These are phyloP conservation scores for Nineta flava DNA, from an alignment of 2,888 invertebrate species.

Conservation along the genomic window DNA sequence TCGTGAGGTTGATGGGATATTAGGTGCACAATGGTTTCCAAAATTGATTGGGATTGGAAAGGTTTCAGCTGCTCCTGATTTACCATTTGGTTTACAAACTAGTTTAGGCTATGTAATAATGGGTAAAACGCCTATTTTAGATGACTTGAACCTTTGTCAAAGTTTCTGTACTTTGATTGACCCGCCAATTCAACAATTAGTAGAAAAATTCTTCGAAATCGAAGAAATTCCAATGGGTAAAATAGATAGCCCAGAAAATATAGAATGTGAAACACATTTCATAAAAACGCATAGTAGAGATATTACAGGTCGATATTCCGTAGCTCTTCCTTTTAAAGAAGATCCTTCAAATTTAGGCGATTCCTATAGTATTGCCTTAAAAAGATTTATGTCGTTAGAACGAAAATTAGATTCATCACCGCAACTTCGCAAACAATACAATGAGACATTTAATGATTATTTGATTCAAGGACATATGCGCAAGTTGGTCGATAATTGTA, in stretches of 20 bases:
- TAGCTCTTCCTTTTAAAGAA: constrained; percentile 11
- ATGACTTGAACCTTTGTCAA: not conserved
- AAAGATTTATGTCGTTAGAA: constrained; percentile 7
- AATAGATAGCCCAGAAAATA: constrained; percentile 6
- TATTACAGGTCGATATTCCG: constrained; percentile 11
- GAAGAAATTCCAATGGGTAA: constrained; percentile 8
- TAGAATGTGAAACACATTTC: constrained; percentile 11
- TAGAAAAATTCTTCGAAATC: constrained; percentile 13
- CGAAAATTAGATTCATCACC: constrained; percentile 8
- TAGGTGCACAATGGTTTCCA: not conserved
- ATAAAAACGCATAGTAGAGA: constrained; percentile 5
- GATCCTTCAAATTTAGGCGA: constrained; percentile 5
- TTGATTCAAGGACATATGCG: not conserved
- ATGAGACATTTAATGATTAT: not conserved
- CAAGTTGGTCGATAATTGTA: not conserved
- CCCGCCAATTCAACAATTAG: not conserved
- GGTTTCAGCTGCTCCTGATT: not conserved
- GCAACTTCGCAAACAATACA: constrained; percentile 5
- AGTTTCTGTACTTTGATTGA: not conserved
- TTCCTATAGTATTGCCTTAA: constrained; percentile 6
- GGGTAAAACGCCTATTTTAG: not conserved
- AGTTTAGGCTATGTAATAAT: not conserved
- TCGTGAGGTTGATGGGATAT: not conserved
- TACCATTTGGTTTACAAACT: not conserved
- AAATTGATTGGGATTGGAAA: not conserved